These are phyloP conservation scores for Psilopogon haemacephalus DNA, from an alignment of 2,113 vertebrate genomes.

Conservation along the genomic window DNA sequence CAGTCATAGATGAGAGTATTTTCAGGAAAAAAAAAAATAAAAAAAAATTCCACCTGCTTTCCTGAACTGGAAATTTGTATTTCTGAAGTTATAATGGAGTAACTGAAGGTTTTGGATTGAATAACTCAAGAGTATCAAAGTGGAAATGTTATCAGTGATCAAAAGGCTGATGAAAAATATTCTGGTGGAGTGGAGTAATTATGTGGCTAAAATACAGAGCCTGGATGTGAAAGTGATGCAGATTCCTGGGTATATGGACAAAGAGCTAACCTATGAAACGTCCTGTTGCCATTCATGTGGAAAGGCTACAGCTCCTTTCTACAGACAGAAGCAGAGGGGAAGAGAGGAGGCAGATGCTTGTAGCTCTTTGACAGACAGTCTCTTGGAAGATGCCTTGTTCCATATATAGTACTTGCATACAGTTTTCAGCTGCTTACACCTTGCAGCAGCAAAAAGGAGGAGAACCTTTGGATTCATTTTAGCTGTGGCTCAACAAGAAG, in stretches of 20 bases:
- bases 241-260: too few relatives aligned
- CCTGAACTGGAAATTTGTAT: not conserved
- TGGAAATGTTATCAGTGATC: not conserved
- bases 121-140: not conserved
- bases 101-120: not conserved
- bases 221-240: too few relatives aligned
- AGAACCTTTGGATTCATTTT: not conserved
- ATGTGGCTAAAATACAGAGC: too few relatives aligned
- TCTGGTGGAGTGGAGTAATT: too few relatives aligned
- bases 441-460: constrained; percentile 3
- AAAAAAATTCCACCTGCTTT: not conserved
- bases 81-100: not conserved
- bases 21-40: not conserved
- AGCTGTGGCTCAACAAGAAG: not conserved
- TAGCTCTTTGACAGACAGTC: constrained; percentile 13
- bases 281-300: not conserved
- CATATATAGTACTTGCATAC: constrained; percentile 32
- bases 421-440: constrained; percentile 43
- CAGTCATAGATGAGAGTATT: not conserved
- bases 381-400: constrained; percentile 21
- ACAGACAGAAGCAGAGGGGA: not conserved
- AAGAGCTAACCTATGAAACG: not conserved
- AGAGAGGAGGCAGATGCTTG: not conserved
- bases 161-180: too few relatives aligned
- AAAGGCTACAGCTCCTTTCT: not conserved